Evolutionary conservation across 1,140 invertebrate species (phyloP).

Genomic region (Lerema accius): DNA sequence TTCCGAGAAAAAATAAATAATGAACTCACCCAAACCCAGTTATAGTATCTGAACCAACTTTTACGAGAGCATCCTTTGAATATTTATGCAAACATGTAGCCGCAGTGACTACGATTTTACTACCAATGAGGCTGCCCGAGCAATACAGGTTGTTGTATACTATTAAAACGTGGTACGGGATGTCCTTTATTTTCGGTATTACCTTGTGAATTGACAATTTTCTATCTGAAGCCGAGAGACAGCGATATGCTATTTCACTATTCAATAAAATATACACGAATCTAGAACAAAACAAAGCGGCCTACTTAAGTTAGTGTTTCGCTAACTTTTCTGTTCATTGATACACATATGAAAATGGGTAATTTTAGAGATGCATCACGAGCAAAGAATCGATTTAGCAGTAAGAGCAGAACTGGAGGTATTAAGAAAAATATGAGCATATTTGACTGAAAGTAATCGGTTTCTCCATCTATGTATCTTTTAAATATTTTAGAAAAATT

Average conservation of each 20-base stretch:
- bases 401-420: no score
- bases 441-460: no score
- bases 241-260: neutral
- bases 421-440: no score
- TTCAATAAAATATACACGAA: conserved; percentile 12
- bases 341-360: no score
- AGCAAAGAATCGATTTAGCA: no score
- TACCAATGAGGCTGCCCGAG: conserved; percentile 48
- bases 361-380: no score
- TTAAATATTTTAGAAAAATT: no score
- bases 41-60: conserved; percentile 41
- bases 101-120: conserved; percentile 43
- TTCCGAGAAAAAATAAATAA: neutral
- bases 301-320: no score
- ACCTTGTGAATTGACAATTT: neutral
- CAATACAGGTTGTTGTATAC: conserved; percentile 48
- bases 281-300: conserved; percentile 30
- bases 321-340: no score
- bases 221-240: neutral
- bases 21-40: conserved; percentile 40
- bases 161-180: conserved; percentile 49
- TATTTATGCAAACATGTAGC: conserved; percentile 43
- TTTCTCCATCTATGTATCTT: no score
- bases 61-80: conserved; percentile 36
- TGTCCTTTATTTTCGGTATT: conserved; percentile 10